Evolutionary conservation across 2,113 vertebrate genomes (phyloP), one percentile per base, ranked within the genome.

Genomic region (Madoqua kirkii): DNA sequence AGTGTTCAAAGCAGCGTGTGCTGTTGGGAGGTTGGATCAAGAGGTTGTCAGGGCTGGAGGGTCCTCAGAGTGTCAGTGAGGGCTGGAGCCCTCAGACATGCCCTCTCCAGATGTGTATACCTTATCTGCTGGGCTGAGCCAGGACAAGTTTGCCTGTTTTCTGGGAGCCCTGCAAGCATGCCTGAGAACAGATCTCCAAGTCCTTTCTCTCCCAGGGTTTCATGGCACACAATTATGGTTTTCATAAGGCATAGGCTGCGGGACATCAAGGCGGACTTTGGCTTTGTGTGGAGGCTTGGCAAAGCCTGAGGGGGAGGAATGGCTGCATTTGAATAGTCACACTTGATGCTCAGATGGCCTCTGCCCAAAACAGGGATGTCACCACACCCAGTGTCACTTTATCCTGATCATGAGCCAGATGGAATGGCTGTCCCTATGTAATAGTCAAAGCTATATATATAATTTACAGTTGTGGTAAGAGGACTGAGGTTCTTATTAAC

Each of bases 351-450:
- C 67, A 52, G 50, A 13, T 36, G 83, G 83, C 83, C 11, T 13
- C 7, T 40, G 79, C 95, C 87, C 85, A 94, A 96, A 79, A 54
- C 8, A 89, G 76, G n/a, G 71, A 93, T 92, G 79, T 79, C 4
- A 71, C 76, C 74, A 81, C 25, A 45, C 40, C 82, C 27, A 86
- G 45, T n/a, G 67, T 71, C 27, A 76, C 50, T 93, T 84, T 71
- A 50, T n/a, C 45, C 50, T 19, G 12, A 36, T 33, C 82, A 36
- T 9, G 33, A 55, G 36, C 36, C 82, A 83, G 54, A 31, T 54
- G 48, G 96, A 94, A 91, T 62, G 13, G 40, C 64, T 59, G 67
- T 64, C 52, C 54, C n/a, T 64, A 40, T n/a, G 5, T 81, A 93
- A 91, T 16, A 78, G 33, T 7, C 57, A 67, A 74, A 40, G 16